Base-by-base conservation (phyloP, 2,888 invertebrate genomes). In the Cacoxenus indagator region DNA sequence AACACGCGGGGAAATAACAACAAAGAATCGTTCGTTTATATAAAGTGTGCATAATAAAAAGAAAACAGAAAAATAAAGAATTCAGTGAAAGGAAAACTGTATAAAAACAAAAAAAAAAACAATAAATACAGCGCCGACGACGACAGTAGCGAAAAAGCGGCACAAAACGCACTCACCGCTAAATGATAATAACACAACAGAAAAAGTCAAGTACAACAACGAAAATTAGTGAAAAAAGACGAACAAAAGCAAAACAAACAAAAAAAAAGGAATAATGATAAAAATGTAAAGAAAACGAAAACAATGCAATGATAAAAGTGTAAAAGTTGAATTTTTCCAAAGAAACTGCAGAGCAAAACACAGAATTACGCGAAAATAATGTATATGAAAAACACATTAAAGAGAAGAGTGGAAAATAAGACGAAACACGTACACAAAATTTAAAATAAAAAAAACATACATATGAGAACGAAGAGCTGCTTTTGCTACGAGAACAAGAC, bases 261-360 rank as follows among this genome's bases (percentile, higher is more conserved):
- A 79, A 75, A 82, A 79, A 70, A 72, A 77, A 77, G 67, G 67
- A 73, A 75, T 72, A 72, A 72, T 70, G 71, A 71, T 66, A 67
- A 64, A 67, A 68, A 67, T 62, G 69, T 55, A 74, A 67, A 71
- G 65, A 72, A 69, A 67, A 73, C n/a, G n/a, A n/a, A 43, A 67
- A 64, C 14, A 55, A 45, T 19, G 43, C 19, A 11, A 43, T 22
- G 61, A 57, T 24, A 78, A 80, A 78, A 83, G 81, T n/a, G 83
- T 83, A 81, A 81, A 83, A 83, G 83, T 83, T 77, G 75, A 81
- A 83, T 83, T 81, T 83, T 81, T 81, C 83, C 83, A 80, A 82
- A 82, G 82, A 81, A 81, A 76, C 82, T 76, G 77, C 68, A 57
- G 82, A 83, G 83, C 83, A 81, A 81, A 83, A 83, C 83, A 83